These are phyloP conservation scores for Odontocolon sp. DNA, from an alignment of 2,888 invertebrate species.

Conservation along the genomic window DNA sequence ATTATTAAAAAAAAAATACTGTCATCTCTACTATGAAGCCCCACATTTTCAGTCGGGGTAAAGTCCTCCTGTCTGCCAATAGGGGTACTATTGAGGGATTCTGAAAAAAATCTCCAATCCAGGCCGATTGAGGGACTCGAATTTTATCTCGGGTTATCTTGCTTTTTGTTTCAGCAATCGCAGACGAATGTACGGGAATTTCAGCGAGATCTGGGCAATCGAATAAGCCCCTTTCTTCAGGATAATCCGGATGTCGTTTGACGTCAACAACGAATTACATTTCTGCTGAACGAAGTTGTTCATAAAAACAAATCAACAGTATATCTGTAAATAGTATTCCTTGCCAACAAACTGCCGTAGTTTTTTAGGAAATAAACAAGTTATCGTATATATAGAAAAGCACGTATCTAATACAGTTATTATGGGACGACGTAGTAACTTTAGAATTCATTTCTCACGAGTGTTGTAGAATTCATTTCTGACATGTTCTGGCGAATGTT, in stretches of 20 bases:
- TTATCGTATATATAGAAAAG: conserved; percentile 10
- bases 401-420: neutral
- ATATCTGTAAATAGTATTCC: conserved; percentile 4
- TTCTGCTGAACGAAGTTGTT: conserved; percentile 32
- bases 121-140: too few relatives aligned
- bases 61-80: too few relatives aligned
- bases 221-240: conserved; percentile 72
- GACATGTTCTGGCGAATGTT: too few relatives aligned
- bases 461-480: too few relatives aligned
- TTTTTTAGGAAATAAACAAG: conserved; percentile 13
- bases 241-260: conserved; percentile 75
- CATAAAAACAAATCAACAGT: conserved; percentile 19
- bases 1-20: neutral
- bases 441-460: conserved; percentile 7
- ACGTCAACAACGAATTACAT: conserved; percentile 26
- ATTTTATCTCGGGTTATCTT: too few relatives aligned
- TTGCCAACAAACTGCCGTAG: conserved; percentile 34
- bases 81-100: too few relatives aligned
- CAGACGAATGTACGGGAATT: conserved; percentile 72
- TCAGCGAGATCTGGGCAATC: conserved; percentile 73
- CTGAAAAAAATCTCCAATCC: too few relatives aligned
- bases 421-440: neutral
- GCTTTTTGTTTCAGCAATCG: conserved; percentile 75
- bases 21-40: too few relatives aligned
- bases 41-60: too few relatives aligned